phyloP scores from a whole-genome alignment of 2,888 invertebrate species.

The Parasteatoda lunata region DNA sequence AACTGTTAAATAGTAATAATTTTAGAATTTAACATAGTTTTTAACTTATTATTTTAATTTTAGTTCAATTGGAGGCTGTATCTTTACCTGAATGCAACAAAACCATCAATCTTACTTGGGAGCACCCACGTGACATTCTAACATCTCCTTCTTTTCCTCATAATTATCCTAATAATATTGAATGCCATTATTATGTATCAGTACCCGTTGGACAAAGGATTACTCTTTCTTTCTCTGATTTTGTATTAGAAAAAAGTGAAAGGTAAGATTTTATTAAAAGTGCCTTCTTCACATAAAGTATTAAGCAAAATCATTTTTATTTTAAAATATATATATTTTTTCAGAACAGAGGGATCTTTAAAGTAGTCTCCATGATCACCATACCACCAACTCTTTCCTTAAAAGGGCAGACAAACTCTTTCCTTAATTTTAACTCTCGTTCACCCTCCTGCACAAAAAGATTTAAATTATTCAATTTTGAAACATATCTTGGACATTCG shows the following conservation, averaged over 20 bases:
- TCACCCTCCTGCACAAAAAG: too few relatives aligned
- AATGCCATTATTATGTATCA: constrained; percentile 78
- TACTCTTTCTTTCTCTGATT: constrained; percentile 83
- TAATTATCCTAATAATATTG: constrained; percentile 84
- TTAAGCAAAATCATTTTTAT: too few relatives aligned
- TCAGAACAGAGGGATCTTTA: too few relatives aligned
- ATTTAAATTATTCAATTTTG: too few relatives aligned
- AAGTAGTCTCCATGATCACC: too few relatives aligned
- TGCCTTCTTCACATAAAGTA: not conserved
- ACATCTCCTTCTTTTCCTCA: constrained; percentile 88
- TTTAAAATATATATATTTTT: too few relatives aligned
- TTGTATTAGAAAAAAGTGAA: constrained; percentile 83
- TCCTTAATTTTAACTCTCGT: too few relatives aligned
- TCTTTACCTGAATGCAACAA: constrained; percentile 48
- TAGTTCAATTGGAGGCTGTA: constrained; percentile 42
- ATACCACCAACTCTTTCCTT: too few relatives aligned
- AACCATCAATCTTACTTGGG: constrained; percentile 80
- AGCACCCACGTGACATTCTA: constrained; percentile 80
- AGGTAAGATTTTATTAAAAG: constrained; percentile 69
- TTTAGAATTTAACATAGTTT: too few relatives aligned
- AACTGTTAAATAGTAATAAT: too few relatives aligned
- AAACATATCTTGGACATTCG: too few relatives aligned
- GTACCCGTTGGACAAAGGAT: constrained; percentile 75
- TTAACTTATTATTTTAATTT: not conserved
- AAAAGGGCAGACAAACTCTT: too few relatives aligned